Conservation (phyloP, 2,888 invertebrate species). For the Odontocolon sp. region DNA sequence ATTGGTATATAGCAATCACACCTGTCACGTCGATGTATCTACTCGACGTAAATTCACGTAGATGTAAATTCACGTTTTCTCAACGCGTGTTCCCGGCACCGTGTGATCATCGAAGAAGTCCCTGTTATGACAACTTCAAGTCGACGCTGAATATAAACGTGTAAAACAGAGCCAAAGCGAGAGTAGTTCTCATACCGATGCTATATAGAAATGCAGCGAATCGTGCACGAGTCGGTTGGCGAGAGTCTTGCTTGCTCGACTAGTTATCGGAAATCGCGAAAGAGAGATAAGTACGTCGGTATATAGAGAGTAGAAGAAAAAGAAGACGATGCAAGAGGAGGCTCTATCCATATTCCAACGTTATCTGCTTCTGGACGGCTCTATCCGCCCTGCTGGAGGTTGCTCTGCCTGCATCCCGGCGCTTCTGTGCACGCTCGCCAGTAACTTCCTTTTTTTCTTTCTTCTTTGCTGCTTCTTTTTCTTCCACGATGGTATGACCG, state of each 20-base stretch:
- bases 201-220: conserved; percentile 15
- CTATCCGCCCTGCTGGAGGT: conserved; percentile 52
- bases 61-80: conserved; percentile 10
- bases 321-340: conserved; percentile 24
- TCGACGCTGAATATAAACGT: conserved; percentile 37
- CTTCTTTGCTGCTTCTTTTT: background rate
- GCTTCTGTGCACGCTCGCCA: conserved; percentile 21
- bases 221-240: conserved; percentile 22
- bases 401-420: conserved; percentile 10
- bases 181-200: conserved; percentile 25
- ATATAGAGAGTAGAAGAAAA: conserved; percentile 21
- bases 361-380: conserved; percentile 58
- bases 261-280: conserved; percentile 57
- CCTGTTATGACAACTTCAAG: conserved; percentile 51
- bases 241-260: conserved; percentile 24
- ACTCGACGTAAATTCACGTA: conserved; percentile 27
- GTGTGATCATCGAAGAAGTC: conserved; percentile 37
- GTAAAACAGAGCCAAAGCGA: conserved; percentile 20
- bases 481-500: conserved; percentile 36
- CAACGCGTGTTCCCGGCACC: conserved; percentile 9
- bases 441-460: conserved; percentile 25
- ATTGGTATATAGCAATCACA: conserved; percentile 31
- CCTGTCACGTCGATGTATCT: conserved; percentile 32
- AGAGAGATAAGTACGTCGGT: conserved; percentile 50
- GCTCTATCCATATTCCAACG: conserved; percentile 55